A percentile compares a stretch with the other conserved stretches of the same genome.
Evolutionary conservation across 1,140 invertebrate genomes (phyloP).

Genomic region (Dendrolimus punctatus): DNA sequence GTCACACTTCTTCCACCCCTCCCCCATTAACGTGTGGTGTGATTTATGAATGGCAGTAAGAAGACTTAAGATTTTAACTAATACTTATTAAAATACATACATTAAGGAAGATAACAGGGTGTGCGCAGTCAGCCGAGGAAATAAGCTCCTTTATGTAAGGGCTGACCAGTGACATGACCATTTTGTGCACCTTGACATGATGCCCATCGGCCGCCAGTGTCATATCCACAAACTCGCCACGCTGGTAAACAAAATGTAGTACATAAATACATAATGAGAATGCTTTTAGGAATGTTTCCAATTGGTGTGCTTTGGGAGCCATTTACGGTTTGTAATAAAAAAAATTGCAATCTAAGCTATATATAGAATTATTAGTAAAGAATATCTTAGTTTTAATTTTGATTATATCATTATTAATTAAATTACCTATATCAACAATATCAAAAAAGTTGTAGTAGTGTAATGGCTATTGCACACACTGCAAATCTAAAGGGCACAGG

Average conservation of each 20-base stretch:
- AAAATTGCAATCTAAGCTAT: not conserved
- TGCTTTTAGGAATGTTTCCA: not conserved
- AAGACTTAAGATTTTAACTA: not conserved
- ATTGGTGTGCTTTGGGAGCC: not conserved
- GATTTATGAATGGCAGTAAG: too few relatives aligned
- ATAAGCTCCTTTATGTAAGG: conserved; percentile 84
- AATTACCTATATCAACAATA: not conserved
- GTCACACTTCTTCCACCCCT: too few relatives aligned
- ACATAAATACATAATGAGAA: not conserved
- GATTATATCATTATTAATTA: not conserved
- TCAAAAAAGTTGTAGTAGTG: too few relatives aligned
- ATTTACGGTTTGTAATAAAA: not conserved
- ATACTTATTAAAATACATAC: conserved; percentile 30
- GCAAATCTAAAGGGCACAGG: too few relatives aligned
- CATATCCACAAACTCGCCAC: conserved; percentile 83
- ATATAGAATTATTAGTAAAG: not conserved
- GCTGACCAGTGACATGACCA: conserved; percentile 81
- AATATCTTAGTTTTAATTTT: not conserved
- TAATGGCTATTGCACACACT: too few relatives aligned
- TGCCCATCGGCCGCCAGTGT: conserved; percentile 84
- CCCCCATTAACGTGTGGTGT: too few relatives aligned
- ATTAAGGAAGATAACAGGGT: conserved; percentile 82
- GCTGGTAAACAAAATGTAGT: conserved; percentile 60
- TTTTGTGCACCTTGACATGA: conserved; percentile 82
- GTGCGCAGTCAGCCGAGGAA: conserved; percentile 81